phyloP scores from a whole-genome alignment of 37 sponge, comb jelly and placozoan genomes.

The Amphimedon queenslandica region DNA sequence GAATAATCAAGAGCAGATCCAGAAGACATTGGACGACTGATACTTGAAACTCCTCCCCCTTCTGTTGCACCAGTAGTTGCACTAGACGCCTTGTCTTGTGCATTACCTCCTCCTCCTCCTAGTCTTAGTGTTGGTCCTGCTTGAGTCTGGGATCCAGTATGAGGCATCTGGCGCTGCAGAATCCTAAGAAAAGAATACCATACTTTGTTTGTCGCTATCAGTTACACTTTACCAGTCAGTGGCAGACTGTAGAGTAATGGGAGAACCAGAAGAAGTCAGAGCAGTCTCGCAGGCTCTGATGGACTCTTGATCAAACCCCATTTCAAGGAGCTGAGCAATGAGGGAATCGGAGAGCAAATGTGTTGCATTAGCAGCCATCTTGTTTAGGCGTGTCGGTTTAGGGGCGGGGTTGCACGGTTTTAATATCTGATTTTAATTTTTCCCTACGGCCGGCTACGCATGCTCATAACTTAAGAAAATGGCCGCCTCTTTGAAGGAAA shows the following conservation, averaged over 20 bases:
- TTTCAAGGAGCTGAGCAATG: constrained; percentile 37
- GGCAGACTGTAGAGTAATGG: constrained; percentile 32
- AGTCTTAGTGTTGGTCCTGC: too few relatives aligned
- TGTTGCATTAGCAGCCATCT: too few relatives aligned
- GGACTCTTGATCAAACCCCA: constrained; percentile 42
- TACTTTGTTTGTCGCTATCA: not conserved
- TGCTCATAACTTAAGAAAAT: not conserved
- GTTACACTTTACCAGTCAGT: constrained; percentile 38
- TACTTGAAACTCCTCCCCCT: not conserved
- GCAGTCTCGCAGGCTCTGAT: constrained; percentile 21
- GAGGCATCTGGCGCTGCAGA: not conserved
- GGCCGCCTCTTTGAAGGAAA: not conserved
- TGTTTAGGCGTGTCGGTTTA: too few relatives aligned
- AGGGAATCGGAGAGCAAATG: too few relatives aligned
- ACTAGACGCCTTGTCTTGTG: not conserved
- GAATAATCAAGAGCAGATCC: not conserved
- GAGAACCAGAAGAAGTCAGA: constrained; percentile 8
- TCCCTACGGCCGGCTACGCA: too few relatives aligned
- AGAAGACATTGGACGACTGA: not conserved
- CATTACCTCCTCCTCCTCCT: not conserved
- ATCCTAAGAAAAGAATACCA: not conserved
- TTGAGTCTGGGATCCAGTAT: too few relatives aligned
- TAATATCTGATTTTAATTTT: too few relatives aligned
- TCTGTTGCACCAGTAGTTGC: not conserved
- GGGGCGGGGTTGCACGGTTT: too few relatives aligned